Evolutionary conservation across 2,797 vertebrate genomes (phyloP).

Genomic region (Acipenser oxyrinchus): DNA sequence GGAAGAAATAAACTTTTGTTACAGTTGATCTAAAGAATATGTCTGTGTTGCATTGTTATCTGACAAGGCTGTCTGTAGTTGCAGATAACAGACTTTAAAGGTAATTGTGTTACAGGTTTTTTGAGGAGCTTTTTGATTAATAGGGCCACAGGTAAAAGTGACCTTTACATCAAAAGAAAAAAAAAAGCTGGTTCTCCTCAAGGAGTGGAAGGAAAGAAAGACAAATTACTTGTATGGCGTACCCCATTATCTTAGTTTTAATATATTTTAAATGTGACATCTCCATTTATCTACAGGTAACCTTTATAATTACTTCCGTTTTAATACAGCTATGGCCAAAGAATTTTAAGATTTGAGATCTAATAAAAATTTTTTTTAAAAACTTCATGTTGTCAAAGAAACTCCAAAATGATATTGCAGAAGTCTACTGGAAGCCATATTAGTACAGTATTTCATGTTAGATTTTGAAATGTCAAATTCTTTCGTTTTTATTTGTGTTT

Average conservation of each 20-base stretch:
- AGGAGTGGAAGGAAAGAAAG: too few relatives aligned
- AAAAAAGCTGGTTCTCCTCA: too few relatives aligned
- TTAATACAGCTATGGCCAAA: too few relatives aligned
- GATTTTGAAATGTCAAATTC: too few relatives aligned
- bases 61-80: background rate
- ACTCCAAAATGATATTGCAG: too few relatives aligned
- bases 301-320: background rate
- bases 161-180: background rate
- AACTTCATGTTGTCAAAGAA: too few relatives aligned
- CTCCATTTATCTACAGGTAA: constrained; percentile 1
- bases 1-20: too few relatives aligned
- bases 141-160: background rate
- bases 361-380: too few relatives aligned
- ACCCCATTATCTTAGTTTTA: background rate
- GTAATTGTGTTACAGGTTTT: background rate
- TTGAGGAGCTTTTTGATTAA: background rate
- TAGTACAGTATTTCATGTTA: too few relatives aligned
- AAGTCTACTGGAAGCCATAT: too few relatives aligned
- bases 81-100: background rate
- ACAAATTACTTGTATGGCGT: constrained; percentile 7
- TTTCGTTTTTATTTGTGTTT: too few relatives aligned
- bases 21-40: background rate
- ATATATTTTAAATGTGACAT: constrained; percentile 3
- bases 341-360: too few relatives aligned
- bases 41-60: background rate